Evolutionary conservation across 2,888 invertebrate genomes (phyloP), one percentile per base, ranked within the genome.

Genomic region (Pasiphila rectangulata): DNA sequence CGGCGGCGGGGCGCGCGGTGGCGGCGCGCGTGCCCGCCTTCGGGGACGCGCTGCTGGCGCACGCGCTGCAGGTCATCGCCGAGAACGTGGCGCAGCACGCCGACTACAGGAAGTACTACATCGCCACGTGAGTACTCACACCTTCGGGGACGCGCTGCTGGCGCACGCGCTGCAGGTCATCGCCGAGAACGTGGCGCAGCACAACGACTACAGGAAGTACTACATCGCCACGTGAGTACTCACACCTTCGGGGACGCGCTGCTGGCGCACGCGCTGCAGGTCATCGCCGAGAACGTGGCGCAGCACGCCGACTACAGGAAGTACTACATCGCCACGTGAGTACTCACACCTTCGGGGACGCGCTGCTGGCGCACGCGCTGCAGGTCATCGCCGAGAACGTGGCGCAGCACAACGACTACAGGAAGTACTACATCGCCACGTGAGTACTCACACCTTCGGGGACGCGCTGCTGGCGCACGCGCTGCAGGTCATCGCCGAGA

Each of bases 251-350:
- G 2, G n/a, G 7, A 21, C 24, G 2, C 1, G 24, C 69, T 81
- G 67, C 66, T 80, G 63, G 61, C 59, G 63, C 61, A 67, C 59
- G 76, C 78, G 56, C 69, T 83, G 61, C 69, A 72, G 0, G 63
- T 72, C 15, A 35, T 76, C 17, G 47, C 61, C 13, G 76, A 76
- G 55, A 39, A 51, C n/a, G 1, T 58, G 64, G 20, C 50, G 27
- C 15, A 51, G 21, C 59, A 45, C 48, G 54, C 53, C 47, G 55
- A 57, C 53, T 85, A 84, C 74, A 54, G 52, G 57, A 74, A 75
- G 54, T 77, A 72, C 73, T 83, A 74, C 63, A 54, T 83, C 21
- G 78, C 79, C 46, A 66, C 67, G 85, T 84, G 53, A 75, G 80
- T 79, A 35, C 17, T 5, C 5, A 1, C 1, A 4, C n/a, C 38